phyloP scores from a whole-genome alignment of 2,113 vertebrate genomes.

The Myrmophylax atrothorax region DNA sequence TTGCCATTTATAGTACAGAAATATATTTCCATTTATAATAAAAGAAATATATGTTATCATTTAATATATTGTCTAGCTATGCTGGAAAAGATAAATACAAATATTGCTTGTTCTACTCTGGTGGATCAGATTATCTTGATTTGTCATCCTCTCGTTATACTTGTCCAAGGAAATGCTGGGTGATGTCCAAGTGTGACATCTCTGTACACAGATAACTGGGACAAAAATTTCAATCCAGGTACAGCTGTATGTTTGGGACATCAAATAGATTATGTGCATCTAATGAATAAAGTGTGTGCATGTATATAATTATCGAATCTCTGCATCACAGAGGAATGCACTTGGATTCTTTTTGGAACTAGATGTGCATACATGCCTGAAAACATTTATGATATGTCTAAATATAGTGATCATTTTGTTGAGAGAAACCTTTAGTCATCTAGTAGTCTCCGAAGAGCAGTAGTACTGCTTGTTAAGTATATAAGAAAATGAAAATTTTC shows the following conservation, averaged over 20 bases:
- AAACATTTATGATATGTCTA: background rate
- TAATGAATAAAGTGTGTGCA: background rate
- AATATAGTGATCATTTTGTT: background rate
- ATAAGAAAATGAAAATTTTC: background rate
- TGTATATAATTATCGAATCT: background rate
- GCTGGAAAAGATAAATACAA: background rate
- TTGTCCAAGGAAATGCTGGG: background rate
- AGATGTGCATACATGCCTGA: background rate
- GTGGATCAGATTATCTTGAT: background rate
- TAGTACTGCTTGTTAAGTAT: background rate
- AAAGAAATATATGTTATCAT: background rate
- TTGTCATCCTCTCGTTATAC: background rate
- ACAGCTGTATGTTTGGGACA: background rate
- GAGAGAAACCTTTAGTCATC: background rate
- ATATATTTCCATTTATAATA: background rate
- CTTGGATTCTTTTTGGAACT: background rate
- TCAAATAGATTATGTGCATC: background rate
- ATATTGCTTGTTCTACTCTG: background rate
- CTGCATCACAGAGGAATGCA: background rate
- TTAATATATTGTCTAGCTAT: background rate
- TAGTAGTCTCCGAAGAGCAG: background rate
- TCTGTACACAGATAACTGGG: background rate
- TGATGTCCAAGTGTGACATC: background rate
- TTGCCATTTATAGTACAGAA: background rate
- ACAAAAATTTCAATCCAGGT: background rate